Percentiles rank a stretch among this genome's conserved stretches.
phyloP scores from a whole-genome alignment of 2,888 invertebrate species.

The Sipunculus nudus region DNA sequence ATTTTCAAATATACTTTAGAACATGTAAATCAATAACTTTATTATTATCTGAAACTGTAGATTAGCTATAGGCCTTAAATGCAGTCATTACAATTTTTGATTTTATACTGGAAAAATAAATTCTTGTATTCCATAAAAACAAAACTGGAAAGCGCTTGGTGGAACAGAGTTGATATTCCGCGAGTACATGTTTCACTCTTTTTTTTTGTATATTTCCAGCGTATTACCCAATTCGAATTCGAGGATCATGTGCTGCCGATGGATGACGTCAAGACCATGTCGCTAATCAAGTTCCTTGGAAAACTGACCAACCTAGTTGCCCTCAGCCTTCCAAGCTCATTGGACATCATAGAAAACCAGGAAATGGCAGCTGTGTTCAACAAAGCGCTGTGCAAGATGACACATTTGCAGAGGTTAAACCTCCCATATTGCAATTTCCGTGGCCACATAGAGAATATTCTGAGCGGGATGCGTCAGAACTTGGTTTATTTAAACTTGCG shows the following conservation, averaged over 20 bases:
- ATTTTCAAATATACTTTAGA: too few relatives aligned
- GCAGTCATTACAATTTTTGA: too few relatives aligned
- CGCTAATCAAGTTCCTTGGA: conserved; percentile 44
- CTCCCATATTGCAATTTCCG: conserved; percentile 51
- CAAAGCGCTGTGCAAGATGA: conserved; percentile 35
- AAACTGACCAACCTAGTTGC: conserved; percentile 45
- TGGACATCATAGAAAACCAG: conserved; percentile 42
- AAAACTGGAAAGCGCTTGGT: too few relatives aligned
- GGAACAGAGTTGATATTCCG: too few relatives aligned
- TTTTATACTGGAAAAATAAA: too few relatives aligned
- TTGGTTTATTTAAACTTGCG: conserved; percentile 49
- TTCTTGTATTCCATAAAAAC: too few relatives aligned
- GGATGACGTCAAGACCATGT: conserved; percentile 36
- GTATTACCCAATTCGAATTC: conserved; percentile 53
- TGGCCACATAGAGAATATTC: conserved; percentile 39
- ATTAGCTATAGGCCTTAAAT: too few relatives aligned
- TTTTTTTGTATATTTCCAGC: conserved; percentile 45
- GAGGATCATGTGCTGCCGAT: conserved; percentile 46
- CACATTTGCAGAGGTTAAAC: conserved; percentile 43
- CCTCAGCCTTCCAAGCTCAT: conserved; percentile 50
- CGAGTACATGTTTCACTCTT: too few relatives aligned
- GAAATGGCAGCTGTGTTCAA: conserved; percentile 39
- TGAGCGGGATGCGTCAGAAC: conserved; percentile 34
- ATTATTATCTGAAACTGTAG: too few relatives aligned
- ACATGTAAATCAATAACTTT: too few relatives aligned